These are phyloP conservation scores for Syrmaticus mikado DNA, from an alignment of 2,113 vertebrate species.

Conservation along the genomic window DNA sequence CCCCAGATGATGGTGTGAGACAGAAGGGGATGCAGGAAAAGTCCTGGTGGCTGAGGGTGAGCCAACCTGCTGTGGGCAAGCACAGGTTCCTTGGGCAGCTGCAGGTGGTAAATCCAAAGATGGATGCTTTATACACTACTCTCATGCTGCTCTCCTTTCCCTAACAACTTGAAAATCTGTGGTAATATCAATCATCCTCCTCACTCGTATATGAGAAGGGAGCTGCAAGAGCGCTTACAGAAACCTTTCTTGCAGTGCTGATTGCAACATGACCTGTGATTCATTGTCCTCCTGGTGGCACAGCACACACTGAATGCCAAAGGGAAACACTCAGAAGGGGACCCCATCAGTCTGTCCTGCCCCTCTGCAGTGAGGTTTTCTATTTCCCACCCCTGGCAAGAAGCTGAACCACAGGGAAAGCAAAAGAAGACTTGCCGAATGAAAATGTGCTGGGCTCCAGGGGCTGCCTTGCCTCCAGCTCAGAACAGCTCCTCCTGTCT, in stretches of 20 bases:
- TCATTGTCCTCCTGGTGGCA: not conserved
- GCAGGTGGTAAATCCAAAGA: not conserved
- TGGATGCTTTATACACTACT: no score
- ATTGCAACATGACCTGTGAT: not conserved
- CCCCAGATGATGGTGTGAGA: not conserved
- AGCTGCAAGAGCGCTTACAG: not conserved
- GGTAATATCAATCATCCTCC: not conserved
- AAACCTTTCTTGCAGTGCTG: not conserved
- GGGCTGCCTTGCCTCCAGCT: slow-evolving; percentile 17
- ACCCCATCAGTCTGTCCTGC: not conserved
- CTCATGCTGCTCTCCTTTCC: not conserved
- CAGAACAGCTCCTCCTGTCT: slow-evolving; percentile 53
- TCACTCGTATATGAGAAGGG: not conserved
- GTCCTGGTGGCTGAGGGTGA: not conserved
- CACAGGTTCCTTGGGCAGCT: not conserved
- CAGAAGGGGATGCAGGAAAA: not conserved
- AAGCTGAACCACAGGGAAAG: not conserved
- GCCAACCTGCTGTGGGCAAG: not conserved
- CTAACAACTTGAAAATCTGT: not conserved
- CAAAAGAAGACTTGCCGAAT: not conserved
- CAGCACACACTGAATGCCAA: not conserved
- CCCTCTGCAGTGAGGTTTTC: not conserved
- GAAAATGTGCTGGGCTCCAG: not conserved
- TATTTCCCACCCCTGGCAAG: not conserved
- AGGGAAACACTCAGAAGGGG: not conserved